phyloP scores from a whole-genome alignment of 2,888 invertebrate species.

The Troglohyphantes excavatus region DNA sequence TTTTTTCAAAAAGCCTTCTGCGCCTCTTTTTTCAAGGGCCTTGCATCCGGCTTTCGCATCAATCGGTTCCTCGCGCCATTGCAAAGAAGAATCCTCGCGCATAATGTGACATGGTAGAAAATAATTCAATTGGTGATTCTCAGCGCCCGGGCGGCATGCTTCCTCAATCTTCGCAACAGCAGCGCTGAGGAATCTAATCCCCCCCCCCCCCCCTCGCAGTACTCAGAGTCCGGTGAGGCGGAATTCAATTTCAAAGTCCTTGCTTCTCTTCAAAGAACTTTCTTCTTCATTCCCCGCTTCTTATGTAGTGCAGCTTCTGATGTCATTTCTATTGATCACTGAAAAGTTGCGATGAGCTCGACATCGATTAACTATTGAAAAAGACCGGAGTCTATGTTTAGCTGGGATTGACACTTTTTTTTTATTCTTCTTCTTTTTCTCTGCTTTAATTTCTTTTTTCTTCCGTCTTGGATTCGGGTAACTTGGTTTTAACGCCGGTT shows the following conservation, averaged over 20 bases:
- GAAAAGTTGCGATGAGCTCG: constrained; percentile 49
- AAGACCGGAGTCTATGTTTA: constrained; percentile 10
- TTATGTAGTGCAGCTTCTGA: constrained; percentile 28
- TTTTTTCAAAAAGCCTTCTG: background rate
- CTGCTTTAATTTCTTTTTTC: background rate
- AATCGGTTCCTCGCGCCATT: constrained; percentile 15
- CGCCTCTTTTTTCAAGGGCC: too few relatives aligned
- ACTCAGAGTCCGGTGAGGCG: constrained; percentile 5
- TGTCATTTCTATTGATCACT: constrained; percentile 56
- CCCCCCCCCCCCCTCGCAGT: background rate
- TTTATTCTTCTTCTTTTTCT: background rate
- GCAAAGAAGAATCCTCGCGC: constrained; percentile 26
- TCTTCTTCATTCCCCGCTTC: background rate
- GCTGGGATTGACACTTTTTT: constrained; percentile 24
- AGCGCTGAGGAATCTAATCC: constrained; percentile 56
- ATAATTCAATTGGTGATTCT: constrained; percentile 53
- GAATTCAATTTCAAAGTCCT: constrained; percentile 63
- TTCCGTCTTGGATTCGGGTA: background rate
- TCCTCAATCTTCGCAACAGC: background rate
- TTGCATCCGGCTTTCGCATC: background rate
- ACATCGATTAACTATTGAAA: constrained; percentile 65
- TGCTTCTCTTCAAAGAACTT: constrained; percentile 15
- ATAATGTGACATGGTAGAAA: constrained; percentile 56
- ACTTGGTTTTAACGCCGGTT: background rate
- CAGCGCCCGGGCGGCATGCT: background rate